A percentile compares a stretch with the other conserved stretches of the same genome.
Evolutionary conservation across 1,140 invertebrate species (phyloP).

Genomic region (Luehdorfia chinensis): DNA sequence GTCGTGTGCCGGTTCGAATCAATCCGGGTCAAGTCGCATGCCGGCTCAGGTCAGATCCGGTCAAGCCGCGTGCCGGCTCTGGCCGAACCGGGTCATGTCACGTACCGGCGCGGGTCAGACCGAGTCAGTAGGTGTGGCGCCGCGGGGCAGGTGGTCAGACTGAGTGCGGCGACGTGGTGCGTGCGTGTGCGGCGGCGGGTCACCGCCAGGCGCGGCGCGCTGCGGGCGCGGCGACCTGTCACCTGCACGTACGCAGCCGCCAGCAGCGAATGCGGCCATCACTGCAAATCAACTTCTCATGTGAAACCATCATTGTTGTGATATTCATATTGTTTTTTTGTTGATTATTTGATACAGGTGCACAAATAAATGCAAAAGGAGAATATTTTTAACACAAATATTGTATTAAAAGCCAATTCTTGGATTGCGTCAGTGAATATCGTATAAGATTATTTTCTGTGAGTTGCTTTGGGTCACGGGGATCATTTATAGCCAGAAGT

Average conservation of each 20-base stretch:
- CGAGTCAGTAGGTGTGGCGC: background rate
- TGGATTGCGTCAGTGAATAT: too few species aligned
- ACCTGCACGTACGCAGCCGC: slow-evolving; percentile 41
- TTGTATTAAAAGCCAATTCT: too few species aligned
- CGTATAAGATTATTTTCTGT: too few species aligned
- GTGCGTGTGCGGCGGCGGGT: slow-evolving; percentile 14
- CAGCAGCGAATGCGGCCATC: slow-evolving; percentile 54
- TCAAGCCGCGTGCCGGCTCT: too few species aligned
- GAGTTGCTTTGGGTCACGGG: too few species aligned
- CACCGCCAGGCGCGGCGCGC: slow-evolving; percentile 48
- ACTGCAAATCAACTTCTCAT: slow-evolving; percentile 25
- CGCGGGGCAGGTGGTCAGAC: background rate
- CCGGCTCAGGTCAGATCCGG: too few species aligned
- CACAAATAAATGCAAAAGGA: background rate
- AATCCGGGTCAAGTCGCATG: too few species aligned
- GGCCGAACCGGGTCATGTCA: background rate
- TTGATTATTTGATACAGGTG: background rate
- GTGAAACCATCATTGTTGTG: background rate
- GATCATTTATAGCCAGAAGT: too few species aligned
- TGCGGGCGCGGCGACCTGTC: slow-evolving; percentile 31
- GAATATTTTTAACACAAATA: too few species aligned
- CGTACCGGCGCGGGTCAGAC: background rate
- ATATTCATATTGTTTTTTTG: background rate
- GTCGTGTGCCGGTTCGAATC: too few species aligned
- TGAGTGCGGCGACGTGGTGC: too few species aligned